Conservation (phyloP, 2,888 invertebrate species). For the Tipula unca region DNA sequence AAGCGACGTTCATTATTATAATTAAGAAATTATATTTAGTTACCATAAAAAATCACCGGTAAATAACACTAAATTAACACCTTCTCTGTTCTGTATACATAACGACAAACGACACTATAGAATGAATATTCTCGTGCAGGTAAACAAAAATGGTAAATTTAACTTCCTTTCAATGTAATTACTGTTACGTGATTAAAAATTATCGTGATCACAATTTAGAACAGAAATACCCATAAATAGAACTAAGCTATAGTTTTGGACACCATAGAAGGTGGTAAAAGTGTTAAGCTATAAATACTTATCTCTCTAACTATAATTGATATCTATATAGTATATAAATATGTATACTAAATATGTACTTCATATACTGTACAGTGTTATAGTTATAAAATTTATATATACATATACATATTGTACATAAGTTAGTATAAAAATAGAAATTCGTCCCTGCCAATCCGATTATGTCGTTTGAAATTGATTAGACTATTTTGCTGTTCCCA, state of each 20-base stretch:
- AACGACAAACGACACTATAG: background rate
- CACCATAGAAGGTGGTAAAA: background rate
- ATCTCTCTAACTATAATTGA: background rate
- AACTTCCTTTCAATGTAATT: background rate
- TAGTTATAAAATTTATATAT: background rate
- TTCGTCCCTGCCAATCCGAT: background rate
- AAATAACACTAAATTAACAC: background rate
- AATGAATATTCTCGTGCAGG: background rate
- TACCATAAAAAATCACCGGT: background rate
- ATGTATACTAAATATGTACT: background rate
- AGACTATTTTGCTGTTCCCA: background rate
- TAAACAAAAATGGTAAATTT: background rate
- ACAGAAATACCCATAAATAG: background rate
- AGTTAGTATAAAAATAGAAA: background rate
- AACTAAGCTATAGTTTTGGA: background rate
- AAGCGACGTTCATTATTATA: background rate
- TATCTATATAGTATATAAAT: too few relatives aligned
- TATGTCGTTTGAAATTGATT: background rate
- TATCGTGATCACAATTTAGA: background rate
- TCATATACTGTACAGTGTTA: background rate
- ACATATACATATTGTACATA: too few relatives aligned
- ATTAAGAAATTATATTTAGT: background rate
- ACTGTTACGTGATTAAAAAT: background rate
- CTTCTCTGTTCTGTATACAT: background rate
- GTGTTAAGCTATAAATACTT: background rate